These are phyloP conservation scores for Anas acuta DNA, from an alignment of 2,797 vertebrate species.

Conservation along the genomic window DNA sequence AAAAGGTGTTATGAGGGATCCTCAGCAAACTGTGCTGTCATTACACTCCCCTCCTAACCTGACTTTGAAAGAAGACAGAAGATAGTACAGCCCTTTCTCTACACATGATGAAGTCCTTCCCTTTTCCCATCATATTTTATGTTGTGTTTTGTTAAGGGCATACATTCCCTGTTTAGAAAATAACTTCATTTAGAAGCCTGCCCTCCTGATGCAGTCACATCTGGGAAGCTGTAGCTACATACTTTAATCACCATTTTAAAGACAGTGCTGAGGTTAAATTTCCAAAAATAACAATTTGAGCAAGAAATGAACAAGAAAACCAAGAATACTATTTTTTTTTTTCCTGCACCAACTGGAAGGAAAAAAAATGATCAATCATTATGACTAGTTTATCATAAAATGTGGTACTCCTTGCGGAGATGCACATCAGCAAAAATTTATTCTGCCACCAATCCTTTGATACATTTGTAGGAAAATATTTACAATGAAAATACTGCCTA, in stretches of 20 bases:
- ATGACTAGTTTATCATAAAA: background rate
- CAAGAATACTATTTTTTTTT: background rate
- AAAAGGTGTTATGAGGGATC: background rate
- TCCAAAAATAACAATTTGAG: background rate
- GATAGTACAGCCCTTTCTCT: background rate
- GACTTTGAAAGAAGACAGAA: background rate
- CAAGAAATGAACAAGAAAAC: background rate
- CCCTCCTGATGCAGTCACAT: background rate
- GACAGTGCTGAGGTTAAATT: background rate
- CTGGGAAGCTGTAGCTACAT: background rate
- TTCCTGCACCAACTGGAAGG: background rate
- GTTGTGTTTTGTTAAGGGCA: background rate
- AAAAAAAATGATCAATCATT: background rate
- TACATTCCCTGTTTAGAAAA: background rate
- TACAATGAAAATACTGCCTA: slow-evolving; percentile 21
- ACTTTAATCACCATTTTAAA: background rate
- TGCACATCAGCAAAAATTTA: background rate
- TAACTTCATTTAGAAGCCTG: rapidly evolving
- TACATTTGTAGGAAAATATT: slow-evolving; percentile 29
- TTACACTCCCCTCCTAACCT: background rate
- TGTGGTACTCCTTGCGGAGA: background rate
- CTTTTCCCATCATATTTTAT: background rate
- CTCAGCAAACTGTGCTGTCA: background rate
- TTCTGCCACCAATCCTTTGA: background rate
- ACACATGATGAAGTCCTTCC: background rate